Conservation (phyloP, 2,888 invertebrate species). For the Lissocephala sabroskyi region DNA sequence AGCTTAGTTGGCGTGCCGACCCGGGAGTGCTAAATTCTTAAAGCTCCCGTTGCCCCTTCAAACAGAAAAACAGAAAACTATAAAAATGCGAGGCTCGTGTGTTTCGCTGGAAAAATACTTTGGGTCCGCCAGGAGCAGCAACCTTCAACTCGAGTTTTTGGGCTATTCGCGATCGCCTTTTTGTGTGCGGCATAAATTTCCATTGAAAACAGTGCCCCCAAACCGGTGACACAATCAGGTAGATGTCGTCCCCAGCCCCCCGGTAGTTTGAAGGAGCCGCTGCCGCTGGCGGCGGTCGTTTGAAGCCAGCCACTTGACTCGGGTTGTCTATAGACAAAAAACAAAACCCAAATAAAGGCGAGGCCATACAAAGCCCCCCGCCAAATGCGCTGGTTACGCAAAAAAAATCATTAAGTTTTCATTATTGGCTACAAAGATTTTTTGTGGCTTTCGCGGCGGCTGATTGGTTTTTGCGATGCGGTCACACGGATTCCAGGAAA, state of each 20-base stretch:
- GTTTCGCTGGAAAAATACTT: constrained; percentile 40
- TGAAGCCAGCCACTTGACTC: constrained; percentile 55
- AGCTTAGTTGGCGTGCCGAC: constrained; percentile 51
- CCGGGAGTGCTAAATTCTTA: too few relatives aligned
- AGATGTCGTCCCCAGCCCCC: too few relatives aligned
- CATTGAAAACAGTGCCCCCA: constrained; percentile 54
- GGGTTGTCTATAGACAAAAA: constrained; percentile 24
- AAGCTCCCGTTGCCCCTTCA: too few relatives aligned
- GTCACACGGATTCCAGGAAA: constrained; percentile 30
- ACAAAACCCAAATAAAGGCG: neutral
- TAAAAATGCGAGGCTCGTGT: constrained; percentile 19
- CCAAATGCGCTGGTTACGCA: constrained; percentile 1
- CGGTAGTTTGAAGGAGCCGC: constrained; percentile 3
- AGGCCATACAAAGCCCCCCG: constrained; percentile 2
- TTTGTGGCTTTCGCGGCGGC: constrained; percentile 10
- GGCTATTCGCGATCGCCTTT: constrained; percentile 32
- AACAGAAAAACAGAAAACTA: constrained; percentile 34
- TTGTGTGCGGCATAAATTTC: constrained; percentile 65
- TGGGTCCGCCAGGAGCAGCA: constrained; percentile 15
- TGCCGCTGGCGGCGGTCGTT: constrained; percentile 40
- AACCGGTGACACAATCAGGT: constrained; percentile 58
- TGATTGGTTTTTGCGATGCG: constrained; percentile 12
- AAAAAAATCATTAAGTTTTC: constrained; percentile 49
- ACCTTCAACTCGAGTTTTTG: constrained; percentile 4
- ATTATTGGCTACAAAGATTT: constrained; percentile 32